A percentile compares a stretch with the other conserved stretches of the same genome.
Conservation (phyloP, 2,888 invertebrate genomes). For the Melanchra persicariae region DNA sequence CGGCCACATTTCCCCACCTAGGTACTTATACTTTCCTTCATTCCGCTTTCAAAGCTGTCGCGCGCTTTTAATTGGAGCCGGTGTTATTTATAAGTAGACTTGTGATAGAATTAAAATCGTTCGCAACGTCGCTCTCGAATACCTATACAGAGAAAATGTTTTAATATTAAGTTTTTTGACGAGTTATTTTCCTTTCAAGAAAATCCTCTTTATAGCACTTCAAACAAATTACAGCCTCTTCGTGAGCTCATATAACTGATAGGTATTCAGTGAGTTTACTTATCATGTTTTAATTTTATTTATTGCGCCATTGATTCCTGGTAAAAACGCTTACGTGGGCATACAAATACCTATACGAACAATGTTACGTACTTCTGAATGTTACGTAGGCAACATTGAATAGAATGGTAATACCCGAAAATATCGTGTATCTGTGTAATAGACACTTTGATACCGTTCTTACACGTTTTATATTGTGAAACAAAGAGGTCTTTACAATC, state of each 20-base stretch:
- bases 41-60: slow-evolving; percentile 88
- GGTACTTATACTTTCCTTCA: slow-evolving; percentile 86
- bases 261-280: slow-evolving; percentile 74
- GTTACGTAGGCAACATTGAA: slow-evolving; percentile 40
- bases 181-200: slow-evolving; percentile 82
- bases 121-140: slow-evolving; percentile 85
- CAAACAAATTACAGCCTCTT: slow-evolving; percentile 82
- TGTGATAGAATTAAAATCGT: slow-evolving; percentile 89
- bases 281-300: slow-evolving; percentile 68
- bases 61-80: slow-evolving; percentile 88
- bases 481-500: slow-evolving; percentile 46
- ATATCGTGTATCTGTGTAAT: slow-evolving; percentile 22
- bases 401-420: slow-evolving; percentile 36
- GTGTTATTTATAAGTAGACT: slow-evolving; percentile 88
- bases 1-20: slow-evolving; percentile 87
- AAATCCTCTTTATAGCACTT: slow-evolving; percentile 84
- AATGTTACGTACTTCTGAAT: slow-evolving; percentile 10
- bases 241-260: slow-evolving; percentile 73
- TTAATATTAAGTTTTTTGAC: slow-evolving; percentile 86
- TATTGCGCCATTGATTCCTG: slow-evolving; percentile 62
- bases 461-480: slow-evolving; percentile 42
- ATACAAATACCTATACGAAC: slow-evolving; percentile 42
- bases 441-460: slow-evolving; percentile 28
- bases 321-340: slow-evolving; percentile 29
- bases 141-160: slow-evolving; percentile 79